Evolutionary conservation across 2,797 vertebrate genomes (phyloP), one percentile per base, ranked within the genome.

Genomic region (Cheirogaleus major): DNA sequence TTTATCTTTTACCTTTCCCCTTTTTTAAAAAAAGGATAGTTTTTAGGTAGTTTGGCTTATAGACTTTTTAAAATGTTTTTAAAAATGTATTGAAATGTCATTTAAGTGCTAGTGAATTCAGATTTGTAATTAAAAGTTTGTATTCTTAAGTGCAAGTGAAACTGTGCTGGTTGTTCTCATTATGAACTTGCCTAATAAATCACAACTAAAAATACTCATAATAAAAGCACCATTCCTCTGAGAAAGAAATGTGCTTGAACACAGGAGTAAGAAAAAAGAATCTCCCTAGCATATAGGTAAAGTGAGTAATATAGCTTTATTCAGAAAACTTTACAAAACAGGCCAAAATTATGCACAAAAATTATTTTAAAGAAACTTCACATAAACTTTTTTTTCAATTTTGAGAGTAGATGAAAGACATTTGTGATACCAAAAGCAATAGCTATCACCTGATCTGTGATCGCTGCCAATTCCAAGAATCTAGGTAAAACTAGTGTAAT

Each of bases 401-500:
- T 67, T 89, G 69, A 87, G 78, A 97, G 41, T 94, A 96, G 75
- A 98, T 95, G 96, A 98, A 96, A 95, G 96, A 90, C 80, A 96
- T 94, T 96, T 92, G 88, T 15, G 45, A 72, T 86, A 93, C 75
- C 59, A 63, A 96, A 97, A 95, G 86, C 61, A 82, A 76, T 89
- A 32, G 14, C 45, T 95, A 63, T 91, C 96, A 95, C 94, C 91
- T 97, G 86, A 96, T 95, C 91, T 92, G 61, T 92, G 94, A 96
- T 96, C 76, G 93, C 65, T 63, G 89, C 81, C 93, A 93, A 63
- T 87, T 93, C 57, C 41, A 89, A 88, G 87, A 61, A 95, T 90
- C 79, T 57, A 92, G 94, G 93, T 91, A 85, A 95, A 95, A 90
- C 41, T 41, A 76, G 70, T 38, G 50, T 23, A 18, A 69, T 63